Evolutionary conservation across 2,888 invertebrate species (phyloP).

Genomic region (Pollenia angustigena): DNA sequence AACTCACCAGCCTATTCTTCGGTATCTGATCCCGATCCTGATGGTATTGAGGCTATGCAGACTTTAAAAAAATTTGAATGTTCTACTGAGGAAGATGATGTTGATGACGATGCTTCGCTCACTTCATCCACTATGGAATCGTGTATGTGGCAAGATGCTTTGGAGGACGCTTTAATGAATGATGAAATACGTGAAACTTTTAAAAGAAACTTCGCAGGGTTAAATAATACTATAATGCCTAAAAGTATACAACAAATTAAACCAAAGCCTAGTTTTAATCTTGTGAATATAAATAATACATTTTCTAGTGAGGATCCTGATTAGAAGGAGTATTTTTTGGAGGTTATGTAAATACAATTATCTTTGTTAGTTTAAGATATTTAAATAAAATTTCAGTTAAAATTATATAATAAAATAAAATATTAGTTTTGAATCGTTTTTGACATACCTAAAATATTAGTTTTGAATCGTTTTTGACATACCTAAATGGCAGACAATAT

Average conservation of each 20-base stretch:
- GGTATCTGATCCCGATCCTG: conserved; percentile 74
- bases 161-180: conserved; percentile 58
- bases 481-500: no score
- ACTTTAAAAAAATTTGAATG: conserved; percentile 49
- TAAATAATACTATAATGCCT: conserved; percentile 60
- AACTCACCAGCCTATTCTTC: conserved; percentile 64
- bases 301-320: conserved; percentile 38
- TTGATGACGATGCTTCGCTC: conserved; percentile 38
- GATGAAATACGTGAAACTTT: conserved; percentile 52
- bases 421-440: no score
- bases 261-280: background rate
- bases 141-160: conserved; percentile 62
- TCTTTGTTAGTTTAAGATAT: background rate
- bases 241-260: background rate
- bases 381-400: no score
- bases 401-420: no score
- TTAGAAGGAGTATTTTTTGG: background rate
- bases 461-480: no score
- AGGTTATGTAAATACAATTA: background rate
- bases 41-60: conserved; percentile 73
- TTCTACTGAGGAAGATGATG: conserved; percentile 19
- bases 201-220: conserved; percentile 40
- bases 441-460: no score
- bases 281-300: background rate
- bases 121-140: conserved; percentile 51